Conservation (phyloP, 2,888 invertebrate genomes). For the Ligdia adustata region DNA sequence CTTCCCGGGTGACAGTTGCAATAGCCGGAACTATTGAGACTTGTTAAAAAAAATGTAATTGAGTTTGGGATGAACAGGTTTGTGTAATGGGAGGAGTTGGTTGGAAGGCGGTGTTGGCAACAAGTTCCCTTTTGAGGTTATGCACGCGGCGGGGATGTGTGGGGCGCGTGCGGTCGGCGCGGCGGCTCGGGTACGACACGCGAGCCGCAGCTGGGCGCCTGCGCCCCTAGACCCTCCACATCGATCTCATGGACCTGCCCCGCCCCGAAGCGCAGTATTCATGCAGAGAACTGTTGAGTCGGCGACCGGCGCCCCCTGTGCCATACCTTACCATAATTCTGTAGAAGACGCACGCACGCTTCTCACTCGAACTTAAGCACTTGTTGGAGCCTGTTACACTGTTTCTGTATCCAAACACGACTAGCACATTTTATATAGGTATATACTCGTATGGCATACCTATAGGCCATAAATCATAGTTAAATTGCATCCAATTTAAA, state of each 20-base stretch:
- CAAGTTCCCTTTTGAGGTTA: constrained; percentile 61
- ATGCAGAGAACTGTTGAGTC: constrained; percentile 66
- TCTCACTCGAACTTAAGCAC: too few species aligned
- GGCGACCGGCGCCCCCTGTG: constrained; percentile 51
- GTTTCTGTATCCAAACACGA: too few species aligned
- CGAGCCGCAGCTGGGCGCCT: constrained; percentile 53
- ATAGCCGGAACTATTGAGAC: neutral
- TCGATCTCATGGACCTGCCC: constrained; percentile 69
- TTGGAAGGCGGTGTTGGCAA: constrained; percentile 75
- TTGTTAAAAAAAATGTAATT: too few species aligned
- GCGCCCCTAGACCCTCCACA: constrained; percentile 56
- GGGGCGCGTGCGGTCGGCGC: constrained; percentile 65
- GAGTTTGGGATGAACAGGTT: too few species aligned
- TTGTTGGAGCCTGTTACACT: too few species aligned
- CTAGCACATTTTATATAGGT: too few species aligned
- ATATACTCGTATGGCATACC: too few species aligned
- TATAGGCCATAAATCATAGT: too few species aligned
- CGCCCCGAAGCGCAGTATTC: constrained; percentile 69
- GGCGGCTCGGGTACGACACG: constrained; percentile 64
- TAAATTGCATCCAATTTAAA: too few species aligned
- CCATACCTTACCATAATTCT: constrained; percentile 61
- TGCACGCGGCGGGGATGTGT: constrained; percentile 60
- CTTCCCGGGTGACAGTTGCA: too few species aligned
- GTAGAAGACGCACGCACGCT: constrained; percentile 41
- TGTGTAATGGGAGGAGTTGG: too few species aligned